Evolutionary conservation across 1,140 invertebrate species (phyloP).

Genomic region (Pachypsylla venusta): DNA sequence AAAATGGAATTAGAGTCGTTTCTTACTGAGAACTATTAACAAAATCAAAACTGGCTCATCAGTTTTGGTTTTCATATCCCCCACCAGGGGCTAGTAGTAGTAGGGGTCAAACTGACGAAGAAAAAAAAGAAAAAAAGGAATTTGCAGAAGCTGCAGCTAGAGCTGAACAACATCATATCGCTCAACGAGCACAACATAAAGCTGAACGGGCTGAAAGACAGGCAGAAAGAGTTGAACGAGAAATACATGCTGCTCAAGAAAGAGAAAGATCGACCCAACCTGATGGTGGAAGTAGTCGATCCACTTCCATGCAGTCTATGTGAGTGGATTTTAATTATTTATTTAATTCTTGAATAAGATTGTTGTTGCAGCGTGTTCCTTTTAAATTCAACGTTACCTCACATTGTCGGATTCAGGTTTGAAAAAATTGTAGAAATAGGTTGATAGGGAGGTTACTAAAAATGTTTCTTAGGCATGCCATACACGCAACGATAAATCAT

Average conservation of each 20-base stretch:
- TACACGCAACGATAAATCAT: too few relatives aligned
- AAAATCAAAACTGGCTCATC: constrained; percentile 25
- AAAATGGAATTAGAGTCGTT: neutral
- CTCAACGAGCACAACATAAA: constrained; percentile 12
- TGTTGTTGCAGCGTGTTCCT: too few relatives aligned
- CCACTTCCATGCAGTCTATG: constrained; percentile 3
- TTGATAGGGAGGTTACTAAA: too few relatives aligned
- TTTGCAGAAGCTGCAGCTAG: constrained; percentile 20
- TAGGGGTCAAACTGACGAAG: constrained; percentile 25
- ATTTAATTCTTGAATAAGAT: too few relatives aligned
- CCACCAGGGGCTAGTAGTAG: constrained; percentile 25
- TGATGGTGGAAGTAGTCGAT: neutral
- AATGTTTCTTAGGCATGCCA: too few relatives aligned
- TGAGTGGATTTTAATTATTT: too few relatives aligned
- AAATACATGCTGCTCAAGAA: neutral
- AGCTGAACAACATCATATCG: constrained; percentile 19
- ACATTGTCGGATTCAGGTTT: too few relatives aligned
- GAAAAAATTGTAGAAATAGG: too few relatives aligned
- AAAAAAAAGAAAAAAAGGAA: constrained; percentile 26
- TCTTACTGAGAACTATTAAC: neutral
- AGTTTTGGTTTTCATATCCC: constrained; percentile 26
- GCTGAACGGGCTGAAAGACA: constrained; percentile 15
- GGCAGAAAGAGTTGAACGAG: neutral
- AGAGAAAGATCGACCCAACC: neutral
- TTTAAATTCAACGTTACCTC: too few relatives aligned